phyloP scores from a whole-genome alignment of 2,797 vertebrate species.

The Gallinago solitaria region DNA sequence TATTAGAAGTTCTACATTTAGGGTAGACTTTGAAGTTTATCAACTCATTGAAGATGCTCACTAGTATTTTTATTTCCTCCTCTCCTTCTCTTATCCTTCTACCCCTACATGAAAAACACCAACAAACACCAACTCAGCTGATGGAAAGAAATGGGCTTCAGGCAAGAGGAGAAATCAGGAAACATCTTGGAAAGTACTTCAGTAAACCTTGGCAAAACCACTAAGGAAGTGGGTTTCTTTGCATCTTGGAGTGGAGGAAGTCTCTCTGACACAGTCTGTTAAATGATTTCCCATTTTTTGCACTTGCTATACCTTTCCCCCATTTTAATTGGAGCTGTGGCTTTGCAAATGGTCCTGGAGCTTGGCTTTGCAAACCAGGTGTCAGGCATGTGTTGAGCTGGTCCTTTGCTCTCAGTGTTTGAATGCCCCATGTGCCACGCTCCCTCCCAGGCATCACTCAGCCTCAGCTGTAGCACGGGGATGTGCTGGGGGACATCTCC shows the following conservation, averaged over 20 bases:
- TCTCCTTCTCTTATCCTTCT: not conserved
- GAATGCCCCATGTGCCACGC: not conserved
- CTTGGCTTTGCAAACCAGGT: not conserved
- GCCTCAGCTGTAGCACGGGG: not conserved
- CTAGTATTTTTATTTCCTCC: not conserved
- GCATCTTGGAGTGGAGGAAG: not conserved
- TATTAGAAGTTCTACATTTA: not conserved
- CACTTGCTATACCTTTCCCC: not conserved
- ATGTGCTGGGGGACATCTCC: not conserved
- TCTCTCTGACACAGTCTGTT: not conserved
- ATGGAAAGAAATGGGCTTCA: not conserved
- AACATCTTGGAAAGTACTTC: not conserved
- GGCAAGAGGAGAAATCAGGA: constrained; percentile 16
- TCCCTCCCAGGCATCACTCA: not conserved
- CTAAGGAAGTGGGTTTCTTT: not conserved
- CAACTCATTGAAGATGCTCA: not conserved
- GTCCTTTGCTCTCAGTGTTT: not conserved
- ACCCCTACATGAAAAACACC: not conserved
- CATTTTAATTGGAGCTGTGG: not conserved
- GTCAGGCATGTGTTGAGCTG: not conserved
- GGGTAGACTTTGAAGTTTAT: not conserved
- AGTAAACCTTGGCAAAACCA: not conserved
- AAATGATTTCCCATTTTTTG: not conserved
- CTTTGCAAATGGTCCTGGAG: not conserved
- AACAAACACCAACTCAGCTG: not conserved